Evolutionary conservation across 35 echinoderm and acorn worm species (phyloP).

Genomic region (Ptychodera flava): DNA sequence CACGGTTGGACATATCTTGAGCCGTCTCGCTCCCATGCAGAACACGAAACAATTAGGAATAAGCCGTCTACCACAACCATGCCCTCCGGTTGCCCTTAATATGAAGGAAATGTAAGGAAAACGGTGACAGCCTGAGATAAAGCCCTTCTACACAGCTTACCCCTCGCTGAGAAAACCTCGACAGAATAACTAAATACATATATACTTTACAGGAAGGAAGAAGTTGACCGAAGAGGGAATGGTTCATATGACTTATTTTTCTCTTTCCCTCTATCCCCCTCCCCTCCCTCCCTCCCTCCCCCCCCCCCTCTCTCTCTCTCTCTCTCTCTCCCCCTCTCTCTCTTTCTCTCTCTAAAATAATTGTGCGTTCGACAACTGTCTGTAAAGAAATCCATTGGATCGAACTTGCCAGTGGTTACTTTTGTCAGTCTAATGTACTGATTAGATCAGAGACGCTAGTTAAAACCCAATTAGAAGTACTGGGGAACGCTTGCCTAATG

Average conservation of each 20-base stretch:
- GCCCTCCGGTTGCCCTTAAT: not conserved
- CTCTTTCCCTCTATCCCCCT: no score
- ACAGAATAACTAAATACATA: no score
- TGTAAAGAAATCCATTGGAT: not conserved
- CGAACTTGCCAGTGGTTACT: not conserved
- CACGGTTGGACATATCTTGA: not conserved
- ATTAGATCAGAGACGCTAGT: not conserved
- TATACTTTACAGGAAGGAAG: no score
- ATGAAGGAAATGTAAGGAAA: not conserved
- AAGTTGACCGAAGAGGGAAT: no score
- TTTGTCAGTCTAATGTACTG: not conserved
- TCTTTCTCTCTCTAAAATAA: no score
- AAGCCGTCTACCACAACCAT: not conserved
- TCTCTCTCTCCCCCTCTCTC: no score
- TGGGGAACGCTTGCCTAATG: not conserved
- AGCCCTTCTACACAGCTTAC: not conserved
- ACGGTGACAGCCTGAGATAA: not conserved
- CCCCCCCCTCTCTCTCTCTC: no score
- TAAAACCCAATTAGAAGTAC: not conserved
- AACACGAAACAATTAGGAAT: not conserved
- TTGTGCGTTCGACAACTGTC: no score
- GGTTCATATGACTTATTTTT: no score
- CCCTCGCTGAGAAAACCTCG: not conserved
- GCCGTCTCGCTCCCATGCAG: not conserved
- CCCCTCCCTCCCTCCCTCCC: no score